phyloP scores from a whole-genome alignment of 2,888 invertebrate species.

The Amblyteles armatorius region DNA sequence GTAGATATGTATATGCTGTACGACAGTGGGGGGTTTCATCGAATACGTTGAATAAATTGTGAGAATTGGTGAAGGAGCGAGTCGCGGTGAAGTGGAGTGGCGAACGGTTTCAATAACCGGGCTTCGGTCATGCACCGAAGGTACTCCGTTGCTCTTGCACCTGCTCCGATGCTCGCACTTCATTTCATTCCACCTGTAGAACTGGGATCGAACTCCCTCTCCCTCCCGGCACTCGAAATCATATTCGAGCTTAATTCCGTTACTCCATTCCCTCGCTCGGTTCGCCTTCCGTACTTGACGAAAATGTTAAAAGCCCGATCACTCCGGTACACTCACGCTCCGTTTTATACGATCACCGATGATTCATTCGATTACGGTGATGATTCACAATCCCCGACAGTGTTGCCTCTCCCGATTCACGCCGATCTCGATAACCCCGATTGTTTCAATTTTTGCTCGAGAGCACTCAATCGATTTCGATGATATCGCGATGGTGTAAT shows the following conservation, averaged over 20 bases:
- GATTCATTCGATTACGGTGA: background rate
- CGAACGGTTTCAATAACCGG: conserved; percentile 46
- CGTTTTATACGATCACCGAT: background rate
- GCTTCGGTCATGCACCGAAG: conserved; percentile 33
- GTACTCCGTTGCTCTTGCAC: conserved; percentile 20
- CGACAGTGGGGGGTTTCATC: conserved; percentile 31
- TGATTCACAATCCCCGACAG: background rate
- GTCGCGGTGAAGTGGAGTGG: background rate
- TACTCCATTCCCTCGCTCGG: background rate
- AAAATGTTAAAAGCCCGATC: conserved; percentile 16
- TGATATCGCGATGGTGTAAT: background rate
- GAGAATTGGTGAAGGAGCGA: conserved; percentile 20
- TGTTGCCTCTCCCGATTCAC: background rate
- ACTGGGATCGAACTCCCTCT: background rate
- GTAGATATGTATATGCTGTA: conserved; percentile 4
- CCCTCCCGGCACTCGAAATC: conserved; percentile 35
- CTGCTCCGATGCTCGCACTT: conserved; percentile 44
- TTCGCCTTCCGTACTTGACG: background rate
- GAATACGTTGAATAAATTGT: conserved; percentile 61
- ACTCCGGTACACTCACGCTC: background rate
- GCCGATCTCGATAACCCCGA: background rate
- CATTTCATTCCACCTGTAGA: conserved; percentile 50
- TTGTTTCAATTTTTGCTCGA: background rate
- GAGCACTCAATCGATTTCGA: no score
- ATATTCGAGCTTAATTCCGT: conserved; percentile 29